Conservation (phyloP, 2,113 vertebrate genomes). For the Albula glossodonta region DNA sequence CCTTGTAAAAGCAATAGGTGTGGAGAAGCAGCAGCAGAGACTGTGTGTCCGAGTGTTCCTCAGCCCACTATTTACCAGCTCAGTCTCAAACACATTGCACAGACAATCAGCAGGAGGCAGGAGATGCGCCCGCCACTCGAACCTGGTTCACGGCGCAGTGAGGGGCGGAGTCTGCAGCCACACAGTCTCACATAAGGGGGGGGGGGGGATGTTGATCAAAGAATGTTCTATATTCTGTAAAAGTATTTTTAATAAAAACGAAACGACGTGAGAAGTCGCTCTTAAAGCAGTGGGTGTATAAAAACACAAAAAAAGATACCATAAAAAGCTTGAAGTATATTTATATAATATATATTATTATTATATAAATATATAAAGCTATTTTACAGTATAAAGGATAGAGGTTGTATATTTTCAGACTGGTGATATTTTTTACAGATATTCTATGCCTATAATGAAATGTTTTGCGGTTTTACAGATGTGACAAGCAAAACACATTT, state of each 20-base stretch:
- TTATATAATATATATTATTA: constrained; percentile 3
- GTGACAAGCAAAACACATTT: constrained; percentile 41
- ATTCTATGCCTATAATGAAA: constrained; percentile 58
- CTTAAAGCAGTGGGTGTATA: constrained; percentile 52
- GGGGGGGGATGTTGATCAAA: constrained; percentile 37
- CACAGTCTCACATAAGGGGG: constrained; percentile 33
- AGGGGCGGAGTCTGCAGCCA: not conserved
- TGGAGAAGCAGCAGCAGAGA: constrained; percentile 46
- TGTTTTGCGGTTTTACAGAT: constrained; percentile 58
- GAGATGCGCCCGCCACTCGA: not conserved
- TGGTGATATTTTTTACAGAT: constrained; percentile 71
- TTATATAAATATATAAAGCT: constrained; percentile 51
- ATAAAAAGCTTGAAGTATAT: constrained; percentile 1
- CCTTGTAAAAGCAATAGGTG: constrained; percentile 73
- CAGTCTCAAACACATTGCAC: constrained; percentile 67
- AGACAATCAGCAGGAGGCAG: constrained; percentile 71
- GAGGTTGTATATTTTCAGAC: constrained; percentile 76
- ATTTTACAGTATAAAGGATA: constrained; percentile 71
- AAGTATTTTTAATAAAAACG: constrained; percentile 34
- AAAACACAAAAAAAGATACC: constrained; percentile 32
- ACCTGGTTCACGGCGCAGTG: constrained; percentile 12
- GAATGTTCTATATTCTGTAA: constrained; percentile 45
- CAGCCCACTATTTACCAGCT: constrained; percentile 54
- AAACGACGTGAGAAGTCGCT: constrained; percentile 38
- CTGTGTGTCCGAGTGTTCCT: constrained; percentile 62